Percentiles rank a stretch among this genome's conserved stretches.
These are phyloP conservation scores for Thamnophis sirtalis DNA, from an alignment of 2,113 vertebrate genomes.

Conservation along the genomic window DNA sequence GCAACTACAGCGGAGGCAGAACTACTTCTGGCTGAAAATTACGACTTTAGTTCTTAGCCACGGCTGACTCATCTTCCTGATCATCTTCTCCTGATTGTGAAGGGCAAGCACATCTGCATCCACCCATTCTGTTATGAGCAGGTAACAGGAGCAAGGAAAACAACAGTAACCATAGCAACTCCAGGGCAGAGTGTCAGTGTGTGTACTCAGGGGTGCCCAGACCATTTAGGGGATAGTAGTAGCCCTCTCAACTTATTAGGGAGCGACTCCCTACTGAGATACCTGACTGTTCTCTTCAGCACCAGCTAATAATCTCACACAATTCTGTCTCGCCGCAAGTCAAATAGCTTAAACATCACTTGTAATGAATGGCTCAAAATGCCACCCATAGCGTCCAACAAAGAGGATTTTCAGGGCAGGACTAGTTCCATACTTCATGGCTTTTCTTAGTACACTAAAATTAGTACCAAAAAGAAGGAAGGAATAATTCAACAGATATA, in stretches of 20 bases:
- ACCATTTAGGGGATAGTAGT: background rate
- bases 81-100: background rate
- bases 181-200: background rate
- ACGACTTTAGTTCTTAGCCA: background rate
- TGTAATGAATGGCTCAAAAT: background rate
- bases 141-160: background rate
- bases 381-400: background rate
- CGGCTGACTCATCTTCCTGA: background rate
- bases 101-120: background rate
- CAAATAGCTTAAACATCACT: background rate
- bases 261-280: background rate
- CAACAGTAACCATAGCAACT: slow-evolving; percentile 25
- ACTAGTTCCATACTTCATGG: background rate
- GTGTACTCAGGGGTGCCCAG: background rate
- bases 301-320: background rate
- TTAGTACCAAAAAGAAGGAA: background rate
- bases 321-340: background rate
- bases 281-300: background rate
- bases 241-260: slow-evolving; percentile 4
- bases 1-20: too few relatives aligned
- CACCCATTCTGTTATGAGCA: background rate
- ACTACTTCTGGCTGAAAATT: background rate
- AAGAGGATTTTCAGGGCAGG: background rate
- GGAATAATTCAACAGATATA: too few relatives aligned
- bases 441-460: background rate